Evolutionary conservation across 2,888 invertebrate species (phyloP).

Genomic region (Mesoligia furuncula): DNA sequence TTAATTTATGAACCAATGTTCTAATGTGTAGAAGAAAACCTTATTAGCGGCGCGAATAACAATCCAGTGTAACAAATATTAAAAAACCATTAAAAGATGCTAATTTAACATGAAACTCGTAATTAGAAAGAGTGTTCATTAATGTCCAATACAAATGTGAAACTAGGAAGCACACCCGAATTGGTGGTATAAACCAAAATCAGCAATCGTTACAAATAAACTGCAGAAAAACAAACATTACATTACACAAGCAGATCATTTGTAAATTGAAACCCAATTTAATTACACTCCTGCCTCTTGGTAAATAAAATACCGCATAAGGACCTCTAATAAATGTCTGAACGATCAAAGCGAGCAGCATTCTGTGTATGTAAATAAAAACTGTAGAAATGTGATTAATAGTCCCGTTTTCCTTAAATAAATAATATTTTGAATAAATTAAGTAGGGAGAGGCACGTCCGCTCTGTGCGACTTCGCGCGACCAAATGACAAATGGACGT

Average conservation of each 20-base stretch:
- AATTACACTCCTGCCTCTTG: constrained; percentile 49
- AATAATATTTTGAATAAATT: constrained; percentile 90
- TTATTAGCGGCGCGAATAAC: constrained; percentile 37
- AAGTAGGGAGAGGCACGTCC: constrained; percentile 86
- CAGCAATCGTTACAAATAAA: constrained; percentile 41
- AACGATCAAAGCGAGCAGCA: constrained; percentile 85
- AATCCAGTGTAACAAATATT: constrained; percentile 57
- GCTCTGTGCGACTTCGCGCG: constrained; percentile 85
- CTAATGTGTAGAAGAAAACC: constrained; percentile 33
- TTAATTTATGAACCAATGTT: constrained; percentile 18
- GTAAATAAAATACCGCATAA: constrained; percentile 74
- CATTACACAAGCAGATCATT: constrained; percentile 58
- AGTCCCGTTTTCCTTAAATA: constrained; percentile 89
- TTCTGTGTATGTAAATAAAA: constrained; percentile 87
- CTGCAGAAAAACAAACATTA: constrained; percentile 28
- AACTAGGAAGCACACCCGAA: constrained; percentile 21
- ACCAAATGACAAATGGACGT: constrained; percentile 89
- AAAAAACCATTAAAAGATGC: constrained; percentile 60
- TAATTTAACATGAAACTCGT: constrained; percentile 48
- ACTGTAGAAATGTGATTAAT: constrained; percentile 89
- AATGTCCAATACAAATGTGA: constrained; percentile 44
- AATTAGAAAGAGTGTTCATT: constrained; percentile 56
- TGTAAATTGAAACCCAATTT: constrained; percentile 62
- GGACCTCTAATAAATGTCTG: constrained; percentile 81
- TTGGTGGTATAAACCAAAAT: constrained; percentile 34